Evolutionary conservation across 2,797 vertebrate genomes (phyloP).

Genomic region (Manis pentadactyla): DNA sequence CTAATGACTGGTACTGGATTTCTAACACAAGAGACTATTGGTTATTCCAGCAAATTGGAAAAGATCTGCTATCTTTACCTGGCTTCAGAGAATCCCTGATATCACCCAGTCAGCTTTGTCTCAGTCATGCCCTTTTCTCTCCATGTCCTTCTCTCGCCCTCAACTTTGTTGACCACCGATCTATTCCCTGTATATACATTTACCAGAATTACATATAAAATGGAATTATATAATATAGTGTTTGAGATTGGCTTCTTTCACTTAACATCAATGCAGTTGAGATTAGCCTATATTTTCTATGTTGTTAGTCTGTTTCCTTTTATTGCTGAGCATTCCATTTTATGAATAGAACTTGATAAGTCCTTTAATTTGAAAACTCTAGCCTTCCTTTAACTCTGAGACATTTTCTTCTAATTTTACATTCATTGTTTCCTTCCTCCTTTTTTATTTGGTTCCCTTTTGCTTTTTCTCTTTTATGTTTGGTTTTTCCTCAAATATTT

Average conservation of each 20-base stretch:
- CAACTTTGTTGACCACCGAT: neutral
- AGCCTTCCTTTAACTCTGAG: neutral
- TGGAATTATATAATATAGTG: neutral
- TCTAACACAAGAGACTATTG: neutral
- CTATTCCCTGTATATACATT: neutral
- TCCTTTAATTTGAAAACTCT: neutral
- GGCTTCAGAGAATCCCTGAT: neutral
- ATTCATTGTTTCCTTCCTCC: neutral
- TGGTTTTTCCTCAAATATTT: neutral
- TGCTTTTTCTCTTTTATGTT: neutral
- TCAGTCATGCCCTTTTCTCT: neutral
- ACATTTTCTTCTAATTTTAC: neutral
- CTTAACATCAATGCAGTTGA: neutral
- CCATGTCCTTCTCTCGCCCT: fast-evolving
- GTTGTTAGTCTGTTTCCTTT: neutral
- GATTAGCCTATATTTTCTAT: neutral
- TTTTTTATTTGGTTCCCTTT: neutral
- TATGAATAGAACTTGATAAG: neutral
- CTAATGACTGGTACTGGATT: neutral
- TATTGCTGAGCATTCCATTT: neutral
- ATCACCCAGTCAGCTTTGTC: neutral
- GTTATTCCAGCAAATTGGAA: neutral
- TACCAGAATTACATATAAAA: neutral
- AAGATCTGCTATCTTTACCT: neutral
- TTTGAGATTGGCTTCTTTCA: neutral